phyloP scores from a whole-genome alignment of 1,140 invertebrate species.

The Drosophila simulans region DNA sequence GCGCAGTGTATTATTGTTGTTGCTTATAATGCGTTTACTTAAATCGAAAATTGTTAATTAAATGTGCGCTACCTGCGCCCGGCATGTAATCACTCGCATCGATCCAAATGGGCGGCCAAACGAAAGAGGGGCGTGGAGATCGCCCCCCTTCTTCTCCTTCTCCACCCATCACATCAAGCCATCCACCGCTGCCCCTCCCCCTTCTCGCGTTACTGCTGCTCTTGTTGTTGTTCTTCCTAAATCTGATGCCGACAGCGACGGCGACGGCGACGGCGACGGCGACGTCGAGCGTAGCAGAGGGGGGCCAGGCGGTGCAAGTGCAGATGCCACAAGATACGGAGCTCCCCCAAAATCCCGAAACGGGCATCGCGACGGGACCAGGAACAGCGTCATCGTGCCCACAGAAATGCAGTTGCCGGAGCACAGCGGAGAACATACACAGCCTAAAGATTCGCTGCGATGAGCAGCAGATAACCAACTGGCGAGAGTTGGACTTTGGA shows the following conservation, averaged over 20 bases:
- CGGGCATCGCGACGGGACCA: not conserved
- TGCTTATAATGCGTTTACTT: conserved; percentile 68
- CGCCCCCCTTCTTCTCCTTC: conserved; percentile 30
- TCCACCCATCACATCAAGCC: too few relatives aligned
- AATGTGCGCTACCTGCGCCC: conserved; percentile 47
- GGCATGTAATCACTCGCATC: conserved; percentile 39
- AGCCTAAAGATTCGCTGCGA: conserved; percentile 85
- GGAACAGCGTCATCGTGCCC: conserved; percentile 59
- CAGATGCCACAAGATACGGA: not conserved
- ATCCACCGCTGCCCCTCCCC: conserved; percentile 14
- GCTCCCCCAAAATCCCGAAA: not conserved
- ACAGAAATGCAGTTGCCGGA: conserved; percentile 75
- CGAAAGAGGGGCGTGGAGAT: conserved; percentile 49
- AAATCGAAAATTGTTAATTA: conserved; percentile 45
- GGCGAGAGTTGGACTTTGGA: conserved; percentile 85
- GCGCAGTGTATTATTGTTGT: conserved; percentile 52
- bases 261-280: conserved; percentile 1
- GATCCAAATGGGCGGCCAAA: conserved; percentile 43
- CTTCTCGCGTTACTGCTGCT: conserved; percentile 2
- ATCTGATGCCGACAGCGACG: conserved; percentile 12
- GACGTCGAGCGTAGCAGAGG: conserved; percentile 12
- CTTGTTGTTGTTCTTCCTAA: conserved; percentile 16
- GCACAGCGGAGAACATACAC: conserved; percentile 71
- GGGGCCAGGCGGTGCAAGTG: conserved; percentile 9
- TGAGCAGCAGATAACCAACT: conserved; percentile 76